Evolutionary conservation across 2,797 vertebrate genomes (phyloP).

Genomic region (Sebastes dallii): DNA sequence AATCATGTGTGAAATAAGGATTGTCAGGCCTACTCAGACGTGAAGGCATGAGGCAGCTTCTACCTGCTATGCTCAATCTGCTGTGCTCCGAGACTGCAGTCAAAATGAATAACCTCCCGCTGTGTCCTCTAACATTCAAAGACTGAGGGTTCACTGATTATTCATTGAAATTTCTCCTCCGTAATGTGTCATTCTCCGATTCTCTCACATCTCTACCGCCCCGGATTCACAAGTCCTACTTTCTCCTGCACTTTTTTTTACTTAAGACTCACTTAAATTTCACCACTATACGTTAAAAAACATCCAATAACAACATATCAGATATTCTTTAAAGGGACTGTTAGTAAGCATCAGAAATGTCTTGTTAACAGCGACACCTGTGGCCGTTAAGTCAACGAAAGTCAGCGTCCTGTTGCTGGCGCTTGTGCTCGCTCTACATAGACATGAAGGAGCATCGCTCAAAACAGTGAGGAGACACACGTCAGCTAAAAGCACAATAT

Average conservation of each 20-base stretch:
- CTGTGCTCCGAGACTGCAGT: slow-evolving; percentile 44
- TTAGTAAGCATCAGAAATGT: too few species aligned
- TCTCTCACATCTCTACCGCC: slow-evolving; percentile 35
- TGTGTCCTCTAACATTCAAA: slow-evolving; percentile 52
- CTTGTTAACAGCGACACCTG: too few species aligned
- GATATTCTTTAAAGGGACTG: neutral
- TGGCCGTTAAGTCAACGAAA: too few species aligned
- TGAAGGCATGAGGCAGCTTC: slow-evolving; percentile 62
- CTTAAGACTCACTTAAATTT: neutral
- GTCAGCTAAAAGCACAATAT: too few species aligned
- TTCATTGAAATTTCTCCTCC: slow-evolving; percentile 40
- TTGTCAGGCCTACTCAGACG: slow-evolving; percentile 63
- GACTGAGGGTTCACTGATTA: slow-evolving; percentile 36
- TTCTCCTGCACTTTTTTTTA: slow-evolving; percentile 1
- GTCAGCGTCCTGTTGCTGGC: too few species aligned
- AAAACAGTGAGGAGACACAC: too few species aligned
- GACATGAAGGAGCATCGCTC: too few species aligned
- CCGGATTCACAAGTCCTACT: neutral
- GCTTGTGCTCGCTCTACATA: too few species aligned
- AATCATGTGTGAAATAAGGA: slow-evolving; percentile 71
- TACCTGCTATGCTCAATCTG: slow-evolving; percentile 72
- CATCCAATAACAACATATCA: neutral
- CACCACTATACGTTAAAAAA: neutral
- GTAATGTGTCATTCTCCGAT: slow-evolving; percentile 26
- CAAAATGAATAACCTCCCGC: slow-evolving; percentile 62